These are phyloP conservation scores for Clupea harengus DNA, from an alignment of 2,113 vertebrate species.

Conservation along the genomic window DNA sequence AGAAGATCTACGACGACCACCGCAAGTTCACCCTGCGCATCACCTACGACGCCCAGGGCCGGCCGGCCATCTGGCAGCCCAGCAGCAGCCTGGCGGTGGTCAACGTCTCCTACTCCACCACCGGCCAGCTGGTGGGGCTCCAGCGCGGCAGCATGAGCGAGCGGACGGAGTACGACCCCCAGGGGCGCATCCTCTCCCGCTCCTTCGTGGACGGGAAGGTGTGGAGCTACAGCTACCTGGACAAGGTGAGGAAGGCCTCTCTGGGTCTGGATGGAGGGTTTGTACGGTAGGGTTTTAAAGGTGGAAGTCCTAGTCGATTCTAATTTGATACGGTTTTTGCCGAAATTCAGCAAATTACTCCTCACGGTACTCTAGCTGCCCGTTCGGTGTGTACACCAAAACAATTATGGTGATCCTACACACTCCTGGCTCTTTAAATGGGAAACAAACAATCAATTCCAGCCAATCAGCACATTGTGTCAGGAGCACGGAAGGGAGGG, in stretches of 20 bases:
- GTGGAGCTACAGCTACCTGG: slow-evolving; percentile 98
- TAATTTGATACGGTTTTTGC: not conserved
- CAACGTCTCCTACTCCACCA: slow-evolving; percentile 93
- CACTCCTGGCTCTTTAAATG: not conserved
- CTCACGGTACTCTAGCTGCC: not conserved
- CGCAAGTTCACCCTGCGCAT: slow-evolving; percentile 95
- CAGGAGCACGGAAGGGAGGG: not conserved
- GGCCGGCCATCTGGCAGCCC: slow-evolving; percentile 94
- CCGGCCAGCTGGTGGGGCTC: slow-evolving; percentile 87
- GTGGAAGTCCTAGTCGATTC: not conserved
- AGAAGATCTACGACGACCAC: slow-evolving; percentile 98
- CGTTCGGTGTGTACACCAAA: not conserved
- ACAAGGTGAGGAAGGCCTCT: slow-evolving; percentile 77
- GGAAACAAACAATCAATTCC: not conserved
- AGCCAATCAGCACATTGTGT: not conserved
- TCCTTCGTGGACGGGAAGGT: slow-evolving; percentile 95
- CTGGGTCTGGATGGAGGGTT: not conserved
- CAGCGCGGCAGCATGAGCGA: slow-evolving; percentile 97
- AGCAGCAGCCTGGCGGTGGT: slow-evolving; percentile 95
- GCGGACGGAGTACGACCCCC: slow-evolving; percentile 88
- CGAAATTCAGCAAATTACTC: not conserved
- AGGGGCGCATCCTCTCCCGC: slow-evolving; percentile 87
- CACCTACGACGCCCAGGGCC: slow-evolving; percentile 92
- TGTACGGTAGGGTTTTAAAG: not conserved
- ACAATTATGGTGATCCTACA: not conserved